Percentiles rank a stretch among this genome's conserved stretches.
These are phyloP conservation scores for Rhizoglyphus robini DNA, from an alignment of 1,140 invertebrate genomes.

Conservation along the genomic window DNA sequence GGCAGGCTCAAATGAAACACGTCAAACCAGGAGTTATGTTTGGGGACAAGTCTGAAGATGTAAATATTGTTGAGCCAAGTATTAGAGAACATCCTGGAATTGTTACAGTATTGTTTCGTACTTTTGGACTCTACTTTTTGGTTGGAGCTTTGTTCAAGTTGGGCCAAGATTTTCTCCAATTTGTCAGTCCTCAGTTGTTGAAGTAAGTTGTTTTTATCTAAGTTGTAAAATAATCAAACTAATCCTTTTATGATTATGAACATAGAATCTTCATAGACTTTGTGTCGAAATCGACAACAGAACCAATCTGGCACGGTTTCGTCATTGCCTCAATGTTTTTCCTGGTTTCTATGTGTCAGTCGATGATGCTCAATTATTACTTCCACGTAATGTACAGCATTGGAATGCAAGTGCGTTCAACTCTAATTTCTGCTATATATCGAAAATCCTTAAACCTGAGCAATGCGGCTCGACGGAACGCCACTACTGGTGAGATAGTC, in stretches of 20 bases:
- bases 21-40: not conserved
- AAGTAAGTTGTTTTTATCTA: conserved; percentile 30
- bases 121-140: conserved; percentile 68
- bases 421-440: conserved; percentile 29
- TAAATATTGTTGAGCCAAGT: not conserved
- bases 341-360: conserved; percentile 33
- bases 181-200: conserved; percentile 60
- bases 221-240: not conserved
- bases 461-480: conserved; percentile 30
- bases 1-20: conserved; percentile 43
- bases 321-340: conserved; percentile 51
- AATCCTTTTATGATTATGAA: not conserved
- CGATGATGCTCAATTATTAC: conserved; percentile 72
- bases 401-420: conserved; percentile 28
- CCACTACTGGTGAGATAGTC: conserved; percentile 41
- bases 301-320: conserved; percentile 69
- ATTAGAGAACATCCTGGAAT: not conserved
- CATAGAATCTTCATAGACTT: conserved; percentile 44
- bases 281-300: conserved; percentile 34
- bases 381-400: conserved; percentile 66
- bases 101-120: conserved; percentile 34
- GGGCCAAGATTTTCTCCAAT: conserved; percentile 68
- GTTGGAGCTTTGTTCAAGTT: conserved; percentile 64
- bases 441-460: conserved; percentile 31
- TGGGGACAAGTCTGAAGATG: not conserved